These are phyloP conservation scores for Leucoraja ocellata DNA, from an alignment of 2,797 vertebrate genomes.

Conservation along the genomic window DNA sequence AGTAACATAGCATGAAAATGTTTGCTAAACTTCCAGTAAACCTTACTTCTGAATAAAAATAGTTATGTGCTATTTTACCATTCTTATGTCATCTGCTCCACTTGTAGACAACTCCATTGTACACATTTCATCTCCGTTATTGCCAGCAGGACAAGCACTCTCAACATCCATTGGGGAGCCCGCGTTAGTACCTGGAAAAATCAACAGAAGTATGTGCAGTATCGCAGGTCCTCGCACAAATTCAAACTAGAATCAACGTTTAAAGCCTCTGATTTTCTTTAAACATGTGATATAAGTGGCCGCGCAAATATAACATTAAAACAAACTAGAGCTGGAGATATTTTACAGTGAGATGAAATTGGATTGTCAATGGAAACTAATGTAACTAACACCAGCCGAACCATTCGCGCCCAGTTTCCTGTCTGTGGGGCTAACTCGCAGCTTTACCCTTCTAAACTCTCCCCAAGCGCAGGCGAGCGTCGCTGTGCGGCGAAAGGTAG, in stretches of 20 bases:
- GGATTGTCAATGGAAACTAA: neutral
- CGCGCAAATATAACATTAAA: neutral
- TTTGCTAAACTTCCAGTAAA: neutral
- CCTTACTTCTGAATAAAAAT: neutral
- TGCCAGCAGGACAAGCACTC: neutral
- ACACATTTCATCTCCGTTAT: neutral
- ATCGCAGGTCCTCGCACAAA: neutral
- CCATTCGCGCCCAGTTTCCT: neutral
- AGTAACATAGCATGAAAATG: neutral
- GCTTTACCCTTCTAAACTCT: neutral
- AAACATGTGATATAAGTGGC: neutral
- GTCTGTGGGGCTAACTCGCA: neutral
- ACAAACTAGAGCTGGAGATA: neutral
- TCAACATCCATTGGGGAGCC: constrained; percentile 16
- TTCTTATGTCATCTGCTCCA: neutral
- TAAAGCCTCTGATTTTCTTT: too few species aligned
- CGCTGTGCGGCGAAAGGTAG: neutral
- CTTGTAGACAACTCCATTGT: neutral
- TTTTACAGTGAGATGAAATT: neutral
- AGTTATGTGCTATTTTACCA: neutral
- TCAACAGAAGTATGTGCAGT: neutral
- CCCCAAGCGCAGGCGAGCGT: neutral
- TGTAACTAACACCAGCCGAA: neutral
- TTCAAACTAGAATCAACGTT: neutral
- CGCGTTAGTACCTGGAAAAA: neutral